phyloP scores from a whole-genome alignment of 1,140 invertebrate genomes.

The Phthorimaea operculella region DNA sequence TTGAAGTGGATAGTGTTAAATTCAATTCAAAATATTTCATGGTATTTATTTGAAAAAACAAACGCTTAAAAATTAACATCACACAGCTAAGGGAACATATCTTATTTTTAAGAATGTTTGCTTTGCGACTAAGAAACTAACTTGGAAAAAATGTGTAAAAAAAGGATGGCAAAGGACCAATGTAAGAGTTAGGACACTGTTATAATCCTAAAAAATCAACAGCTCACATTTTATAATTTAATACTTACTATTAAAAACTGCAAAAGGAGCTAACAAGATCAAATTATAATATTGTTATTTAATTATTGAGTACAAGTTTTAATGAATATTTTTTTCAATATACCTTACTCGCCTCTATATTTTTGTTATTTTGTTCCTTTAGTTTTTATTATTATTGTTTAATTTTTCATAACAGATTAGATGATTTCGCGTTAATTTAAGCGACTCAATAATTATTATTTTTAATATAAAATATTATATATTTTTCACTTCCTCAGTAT shows the following conservation, averaged over 20 bases:
- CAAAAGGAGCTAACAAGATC: conserved; percentile 57
- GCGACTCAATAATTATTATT: conserved; percentile 48
- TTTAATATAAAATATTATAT: conserved; percentile 44
- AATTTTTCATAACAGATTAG: conserved; percentile 46
- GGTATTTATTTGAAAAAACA: conserved; percentile 49
- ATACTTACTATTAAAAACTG: conserved; percentile 43
- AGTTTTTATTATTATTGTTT: conserved; percentile 63
- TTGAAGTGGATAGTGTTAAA: conserved; percentile 46
- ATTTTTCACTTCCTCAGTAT: conserved; percentile 58
- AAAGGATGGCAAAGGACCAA: conserved; percentile 45
- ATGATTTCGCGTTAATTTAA: conserved; percentile 35
- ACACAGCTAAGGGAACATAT: conserved; percentile 49
- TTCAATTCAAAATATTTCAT: conserved; percentile 34
- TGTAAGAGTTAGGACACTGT: conserved; percentile 41
- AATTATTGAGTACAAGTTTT: conserved; percentile 67
- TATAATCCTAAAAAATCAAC: conserved; percentile 30
- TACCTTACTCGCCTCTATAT: conserved; percentile 59
- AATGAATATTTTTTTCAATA: conserved; percentile 59
- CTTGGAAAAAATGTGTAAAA: conserved; percentile 26
- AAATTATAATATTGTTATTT: conserved; percentile 68
- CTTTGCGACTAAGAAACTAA: conserved; percentile 23
- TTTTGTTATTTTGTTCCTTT: conserved; percentile 67
- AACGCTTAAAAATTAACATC: conserved; percentile 54
- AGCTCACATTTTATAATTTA: conserved; percentile 44
- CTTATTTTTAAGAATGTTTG: conserved; percentile 40